Evolutionary conservation across 2,113 vertebrate species (phyloP), one percentile per base, ranked within the genome.

Genomic region (Oreotrochilus melanogaster): DNA sequence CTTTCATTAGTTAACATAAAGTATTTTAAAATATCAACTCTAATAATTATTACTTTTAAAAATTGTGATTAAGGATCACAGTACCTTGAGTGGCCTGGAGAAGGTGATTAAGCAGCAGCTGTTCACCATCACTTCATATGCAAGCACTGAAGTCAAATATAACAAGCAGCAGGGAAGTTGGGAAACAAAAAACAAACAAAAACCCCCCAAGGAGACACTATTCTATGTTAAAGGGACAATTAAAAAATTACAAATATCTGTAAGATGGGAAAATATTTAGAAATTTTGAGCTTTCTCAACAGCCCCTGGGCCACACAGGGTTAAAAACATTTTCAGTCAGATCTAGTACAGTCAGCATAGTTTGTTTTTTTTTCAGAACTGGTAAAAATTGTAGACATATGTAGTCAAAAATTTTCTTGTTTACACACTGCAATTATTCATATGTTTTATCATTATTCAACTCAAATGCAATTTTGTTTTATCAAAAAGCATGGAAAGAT

Each of bases 381-480:
- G 24, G 10, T 47, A 30, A 45, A n/a, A 48, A 19, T 22, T n/a
- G 18, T 33, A 80, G 35, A 25, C 43, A 21, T 58, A 92, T 85
- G 11, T 5, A n/a, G 18, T 74, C 65, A 62, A 80, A 73, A 78
- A 25, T n/a, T 62, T 25, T 58, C 66, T 78, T 65, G 31, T 94
- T 78, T 85, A 54, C 31, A 85, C 45, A 35, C 33, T 61, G 17
- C 21, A 93, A 72, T 84, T 86, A 95, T 89, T 96, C 85, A 79
- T 91, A 80, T 71, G 30, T 81, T 95, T 95, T 72, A 96, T 81
- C 42, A 86, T 74, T 89, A 94, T 92, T 85, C 72, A 94, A 94
- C 84, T 94, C 78, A 95, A 96, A 95, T 58, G 54, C 33, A 93
- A 90, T 88, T 95, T 84, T 87, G 23, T 94, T 95, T 96, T 96